Percentiles rank a stretch among this genome's conserved stretches.
These are phyloP conservation scores for Macrotis lagotis DNA, from an alignment of 2,113 vertebrate genomes.

Conservation along the genomic window DNA sequence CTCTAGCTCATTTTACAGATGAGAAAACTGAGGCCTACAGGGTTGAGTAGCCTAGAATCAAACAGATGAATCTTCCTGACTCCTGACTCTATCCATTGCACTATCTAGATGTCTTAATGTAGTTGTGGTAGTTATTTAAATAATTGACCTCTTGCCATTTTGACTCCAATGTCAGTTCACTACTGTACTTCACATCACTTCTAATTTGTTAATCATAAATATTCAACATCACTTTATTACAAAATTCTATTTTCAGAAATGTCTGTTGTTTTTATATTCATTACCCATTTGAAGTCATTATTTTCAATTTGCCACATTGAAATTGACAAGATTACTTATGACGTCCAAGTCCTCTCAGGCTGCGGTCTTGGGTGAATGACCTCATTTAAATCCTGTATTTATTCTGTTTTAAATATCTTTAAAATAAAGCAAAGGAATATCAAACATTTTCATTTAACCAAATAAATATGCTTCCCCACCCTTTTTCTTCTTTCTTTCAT, in stretches of 20 bases:
- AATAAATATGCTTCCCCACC: conserved; percentile 11
- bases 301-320: conserved; percentile 63
- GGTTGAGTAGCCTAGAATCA: background rate
- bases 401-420: conserved; percentile 52
- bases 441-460: conserved; percentile 56
- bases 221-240: conserved; percentile 71
- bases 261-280: conserved; percentile 63
- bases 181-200: background rate
- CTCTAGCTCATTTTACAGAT: background rate
- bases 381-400: conserved; percentile 49
- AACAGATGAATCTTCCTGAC: background rate
- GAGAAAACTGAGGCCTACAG: background rate
- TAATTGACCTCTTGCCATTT: background rate
- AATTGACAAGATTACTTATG: conserved; percentile 65
- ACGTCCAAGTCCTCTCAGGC: conserved; percentile 44
- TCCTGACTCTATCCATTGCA: background rate
- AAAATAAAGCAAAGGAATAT: conserved; percentile 54
- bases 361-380: background rate
- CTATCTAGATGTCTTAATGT: background rate
- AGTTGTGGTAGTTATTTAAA: background rate
- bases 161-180: background rate
- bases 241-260: conserved; percentile 67
- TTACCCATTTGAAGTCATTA: conserved; percentile 68
- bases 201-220: conserved; percentile 47
- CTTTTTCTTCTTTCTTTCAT: conserved; percentile 38